These are phyloP conservation scores for Barypeithes pellucidus DNA, from an alignment of 2,888 invertebrate genomes.

Conservation along the genomic window DNA sequence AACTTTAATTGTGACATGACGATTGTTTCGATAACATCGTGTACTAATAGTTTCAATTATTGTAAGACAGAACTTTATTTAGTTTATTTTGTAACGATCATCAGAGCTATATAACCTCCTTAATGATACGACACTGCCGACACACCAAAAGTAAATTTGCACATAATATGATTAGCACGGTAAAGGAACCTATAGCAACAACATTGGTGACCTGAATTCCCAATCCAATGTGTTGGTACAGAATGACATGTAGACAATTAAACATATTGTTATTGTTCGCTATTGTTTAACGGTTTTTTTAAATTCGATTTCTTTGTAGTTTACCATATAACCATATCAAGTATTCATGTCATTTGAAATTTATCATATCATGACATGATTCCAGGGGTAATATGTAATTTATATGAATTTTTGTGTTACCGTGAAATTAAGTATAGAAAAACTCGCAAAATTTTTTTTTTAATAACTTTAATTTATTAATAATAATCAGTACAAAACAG, in stretches of 20 bases:
- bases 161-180: neutral
- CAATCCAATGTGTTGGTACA: slow-evolving; percentile 26
- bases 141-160: neutral
- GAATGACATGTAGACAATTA: slow-evolving; percentile 26
- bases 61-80: no score
- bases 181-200: slow-evolving; percentile 10
- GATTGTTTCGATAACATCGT: no score
- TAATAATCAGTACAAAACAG: no score
- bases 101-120: neutral
- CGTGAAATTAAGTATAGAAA: no score
- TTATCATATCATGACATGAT: neutral
- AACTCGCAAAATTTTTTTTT: no score
- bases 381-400: neutral
- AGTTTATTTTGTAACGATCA: no score
- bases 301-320: slow-evolving; percentile 27
- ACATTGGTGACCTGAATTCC: slow-evolving; percentile 29
- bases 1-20: no score
- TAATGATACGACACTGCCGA: neutral
- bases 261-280: slow-evolving; percentile 22
- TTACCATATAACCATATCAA: slow-evolving; percentile 28
- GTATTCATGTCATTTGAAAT: slow-evolving; percentile 8
- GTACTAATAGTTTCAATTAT: no score
- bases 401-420: no score
- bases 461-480: no score
- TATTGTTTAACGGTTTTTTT: slow-evolving; percentile 26